Evolutionary conservation across 2,113 vertebrate species (phyloP), one percentile per base, ranked within the genome.

Genomic region (Conger conger): DNA sequence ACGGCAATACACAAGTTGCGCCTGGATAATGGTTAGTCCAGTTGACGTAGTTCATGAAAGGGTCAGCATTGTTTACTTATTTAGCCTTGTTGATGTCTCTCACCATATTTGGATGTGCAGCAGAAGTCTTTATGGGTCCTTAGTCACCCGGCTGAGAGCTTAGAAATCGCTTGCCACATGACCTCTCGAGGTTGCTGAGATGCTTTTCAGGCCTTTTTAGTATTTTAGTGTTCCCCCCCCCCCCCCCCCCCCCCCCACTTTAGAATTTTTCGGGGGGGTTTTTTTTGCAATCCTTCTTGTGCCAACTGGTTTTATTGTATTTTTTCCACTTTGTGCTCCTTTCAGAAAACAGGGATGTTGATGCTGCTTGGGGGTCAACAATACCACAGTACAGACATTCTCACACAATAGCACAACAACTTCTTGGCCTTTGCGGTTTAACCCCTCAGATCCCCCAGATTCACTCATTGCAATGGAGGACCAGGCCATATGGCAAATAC

Each of bases 1-100:
- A 93, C 91, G 4, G 79, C 88, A 89, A 89, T 90, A 93, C 93
- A 94, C 92, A 94, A 83, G 82, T 77, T 89, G 90, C 89, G 90
- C 83, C 91, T 92, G 90, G 90, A 86, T 91, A 90, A 88, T 54
- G 79, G 87, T 89, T 18, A 91, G 87, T 84, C 8, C 18, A 81
- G 87, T 90, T 87, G 83, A 2, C 87, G 91, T 93, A 54, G 78
- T 84, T 92, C 86, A 23, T 82, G 82, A 82, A 81, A 9, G 42
- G 82, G 88, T 83, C 88, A 77, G 84, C 88, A 27, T 85, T 88
- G 89, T 92, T 93, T 90, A 91, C 91, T 92, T 82, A 87, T 76
- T 88, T 86, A 85, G 84, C 82, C 90, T 9, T 73, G 23, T 33
- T 79, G 85, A 81, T 87, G 88, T 77, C 88, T 90, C 54, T 53